Percentiles rank a stretch among this genome's conserved stretches.
phyloP scores from a whole-genome alignment of 2,797 vertebrate genomes.

The Limosa lapponica region DNA sequence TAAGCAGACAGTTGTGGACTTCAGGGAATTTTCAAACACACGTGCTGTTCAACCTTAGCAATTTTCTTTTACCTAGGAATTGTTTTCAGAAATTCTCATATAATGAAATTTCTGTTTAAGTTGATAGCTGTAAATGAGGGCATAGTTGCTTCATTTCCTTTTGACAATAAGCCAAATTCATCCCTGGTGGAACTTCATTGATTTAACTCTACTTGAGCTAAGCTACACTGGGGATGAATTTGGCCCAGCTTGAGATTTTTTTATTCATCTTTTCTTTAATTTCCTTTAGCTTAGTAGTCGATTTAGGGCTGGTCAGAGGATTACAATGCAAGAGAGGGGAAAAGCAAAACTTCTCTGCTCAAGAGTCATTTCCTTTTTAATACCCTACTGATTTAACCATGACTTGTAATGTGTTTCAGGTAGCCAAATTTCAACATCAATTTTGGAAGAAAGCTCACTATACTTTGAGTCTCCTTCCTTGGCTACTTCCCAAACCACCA shows the following conservation, averaged over 20 bases:
- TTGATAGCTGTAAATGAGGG: conserved; percentile 71
- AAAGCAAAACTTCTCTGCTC: conserved; percentile 54
- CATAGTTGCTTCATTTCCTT: conserved; percentile 73
- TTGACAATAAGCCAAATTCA: conserved; percentile 70
- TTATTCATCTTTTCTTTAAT: conserved; percentile 69
- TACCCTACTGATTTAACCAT: conserved; percentile 61
- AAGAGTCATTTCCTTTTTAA: conserved; percentile 71
- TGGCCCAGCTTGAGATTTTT: conserved; percentile 50
- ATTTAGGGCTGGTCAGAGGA: conserved; percentile 63
- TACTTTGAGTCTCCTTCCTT: conserved; percentile 20
- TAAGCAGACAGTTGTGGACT: conserved; percentile 55
- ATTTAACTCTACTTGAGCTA: conserved; percentile 67
- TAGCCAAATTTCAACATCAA: conserved; percentile 71
- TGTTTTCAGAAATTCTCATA: conserved; percentile 69
- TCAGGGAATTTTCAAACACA: conserved; percentile 53
- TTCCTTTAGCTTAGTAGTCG: conserved; percentile 66
- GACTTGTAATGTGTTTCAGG: conserved; percentile 67
- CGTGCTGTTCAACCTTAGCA: conserved; percentile 40
- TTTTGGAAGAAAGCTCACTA: conserved; percentile 58
- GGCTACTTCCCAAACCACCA: conserved; percentile 62
- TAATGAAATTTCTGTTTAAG: conserved; percentile 72
- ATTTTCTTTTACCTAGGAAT: conserved; percentile 68
- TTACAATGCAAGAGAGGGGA: conserved; percentile 48
- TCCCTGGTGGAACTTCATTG: conserved; percentile 66
- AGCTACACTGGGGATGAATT: conserved; percentile 65